Evolutionary conservation across 2,888 invertebrate genomes (phyloP).

Genomic region (Clostera curtula): DNA sequence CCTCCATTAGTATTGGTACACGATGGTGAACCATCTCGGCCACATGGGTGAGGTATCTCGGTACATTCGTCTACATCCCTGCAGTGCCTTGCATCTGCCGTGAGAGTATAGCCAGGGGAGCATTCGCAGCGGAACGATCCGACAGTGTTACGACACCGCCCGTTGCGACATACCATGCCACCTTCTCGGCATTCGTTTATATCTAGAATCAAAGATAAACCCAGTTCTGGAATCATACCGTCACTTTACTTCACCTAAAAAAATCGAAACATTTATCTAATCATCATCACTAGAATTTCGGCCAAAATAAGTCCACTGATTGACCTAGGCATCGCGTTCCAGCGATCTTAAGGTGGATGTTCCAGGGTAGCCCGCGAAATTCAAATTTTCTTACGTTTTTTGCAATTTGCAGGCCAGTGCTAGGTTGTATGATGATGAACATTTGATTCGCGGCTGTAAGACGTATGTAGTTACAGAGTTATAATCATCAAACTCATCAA

Average conservation of each 20-base stretch:
- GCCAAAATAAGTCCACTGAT: too few relatives aligned
- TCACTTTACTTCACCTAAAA: neutral
- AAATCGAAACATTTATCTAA: too few relatives aligned
- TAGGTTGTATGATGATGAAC: too few relatives aligned
- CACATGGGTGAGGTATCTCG: slow-evolving; percentile 65
- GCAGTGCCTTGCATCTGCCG: slow-evolving; percentile 85
- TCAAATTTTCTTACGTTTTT: too few relatives aligned
- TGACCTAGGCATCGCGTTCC: too few relatives aligned
- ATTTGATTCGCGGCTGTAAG: too few relatives aligned
- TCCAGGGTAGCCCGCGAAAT: too few relatives aligned
- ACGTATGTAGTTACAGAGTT: too few relatives aligned
- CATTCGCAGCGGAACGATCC: slow-evolving; percentile 90
- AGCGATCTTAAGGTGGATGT: too few relatives aligned
- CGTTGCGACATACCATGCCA: slow-evolving; percentile 90
- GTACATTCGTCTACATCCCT: slow-evolving; percentile 86
- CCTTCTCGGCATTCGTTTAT: slow-evolving; percentile 89
- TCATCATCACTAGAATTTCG: too few relatives aligned
- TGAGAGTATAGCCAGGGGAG: slow-evolving; percentile 83
- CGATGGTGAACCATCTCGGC: slow-evolving; percentile 49
- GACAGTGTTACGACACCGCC: slow-evolving; percentile 85
- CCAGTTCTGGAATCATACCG: neutral
- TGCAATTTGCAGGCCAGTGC: too few relatives aligned
- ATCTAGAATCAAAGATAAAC: slow-evolving; percentile 52
- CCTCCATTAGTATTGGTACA: slow-evolving; percentile 67
- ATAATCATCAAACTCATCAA: too few relatives aligned